Base-by-base conservation (phyloP, 2,888 invertebrate species). In the Amiota mariae region DNA sequence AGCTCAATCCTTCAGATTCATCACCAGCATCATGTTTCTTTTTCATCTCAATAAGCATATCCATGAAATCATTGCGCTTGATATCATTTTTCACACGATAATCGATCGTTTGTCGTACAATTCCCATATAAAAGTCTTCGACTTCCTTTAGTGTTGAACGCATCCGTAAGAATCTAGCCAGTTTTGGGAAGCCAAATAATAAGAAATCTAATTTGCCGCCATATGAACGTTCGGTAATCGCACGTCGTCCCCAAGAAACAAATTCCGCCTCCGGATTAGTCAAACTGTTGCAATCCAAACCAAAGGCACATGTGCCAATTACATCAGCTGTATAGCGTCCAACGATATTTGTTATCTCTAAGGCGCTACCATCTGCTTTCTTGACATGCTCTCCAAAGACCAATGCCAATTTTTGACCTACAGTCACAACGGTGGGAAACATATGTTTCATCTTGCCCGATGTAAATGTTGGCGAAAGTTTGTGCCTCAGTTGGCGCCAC, bases 301-400 rank as follows among this genome's bases (percentile, higher is more conserved):
- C 91, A 79, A 91, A 92, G 9, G 90, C 91, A 79, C 90, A 90
- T 0, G 86, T 87, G 1, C 91, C 91, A 72, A 92, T 91, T 0
- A 92, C 91, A 79, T 92, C 92, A 6, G 91, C 91, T 3, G 91
- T 91, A 73, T 87, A 92, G 3, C 90, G 88, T 0, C 90, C 89
- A 47, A 90, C 85, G 0, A 90, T 64, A 18, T 91, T 90, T 77
- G 90, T 90, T 6, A 91, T 80, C 70, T 92, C 92, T 24, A 87
- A 68, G 0, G 8, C n/a, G 0, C 9, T 20, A 76, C 77, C 18
- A 0, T 76, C 66, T 0, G 64, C 36, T 13, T 73, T 73, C 6
- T 36, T 36, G 36, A 36, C 36, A 0, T 72, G 63, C 51, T 49
- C 57, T 3, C 47, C 77, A 75, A 82, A 67, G 4, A 79, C 66